Base-by-base conservation (phyloP, 1,140 invertebrate genomes). In the Oreohelix idahoensis region DNA sequence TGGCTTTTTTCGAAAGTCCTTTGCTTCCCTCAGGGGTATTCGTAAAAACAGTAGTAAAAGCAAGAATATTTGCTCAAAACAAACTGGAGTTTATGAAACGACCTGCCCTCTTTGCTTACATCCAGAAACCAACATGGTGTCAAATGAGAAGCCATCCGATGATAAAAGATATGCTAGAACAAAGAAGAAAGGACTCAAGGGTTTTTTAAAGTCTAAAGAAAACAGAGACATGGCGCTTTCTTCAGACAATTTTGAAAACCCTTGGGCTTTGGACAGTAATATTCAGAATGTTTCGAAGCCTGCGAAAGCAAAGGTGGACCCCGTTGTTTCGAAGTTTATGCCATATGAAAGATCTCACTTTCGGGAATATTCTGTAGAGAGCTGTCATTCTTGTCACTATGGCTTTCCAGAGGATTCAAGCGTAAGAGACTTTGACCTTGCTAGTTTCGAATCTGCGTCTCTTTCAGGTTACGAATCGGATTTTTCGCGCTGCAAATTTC, bases 381-480 rank as follows among this genome's bases (percentile, higher is more conserved):
- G 80, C n/a, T 75, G 42, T 32, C 42, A 49, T n/a, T 75, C 80
- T 36, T 36, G 42, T 17, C 32, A 4, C 2, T 74, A 63, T 36
- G 10, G 71, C 35, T 75, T 39, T 29, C 63, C 5, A 0, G 79
- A 80, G 32, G 51, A 45, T 1, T 82, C 71, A 0, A 35, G 45
- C 20, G 29, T 13, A 8, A 53, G 80, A 63, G 79, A 79, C 15
- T 0, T 32, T 10, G 80, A 82, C 58, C 10, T 74, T 15, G 10
- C 70, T n/a, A 36, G 71, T 53, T 82, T 82, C 51, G 80, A 82
- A 23, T 53, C 80, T 2, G 70, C 80, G 0, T 82, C 80, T 42
- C 51, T 82, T 26, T 75, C 80, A 13, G 71, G 80, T 17, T 82
- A 82, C 51, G 80, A 82, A 53, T 82, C 80, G 2, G 80, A 82